Evolutionary conservation across 2,888 invertebrate species (phyloP).

Genomic region (Nezara viridula): DNA sequence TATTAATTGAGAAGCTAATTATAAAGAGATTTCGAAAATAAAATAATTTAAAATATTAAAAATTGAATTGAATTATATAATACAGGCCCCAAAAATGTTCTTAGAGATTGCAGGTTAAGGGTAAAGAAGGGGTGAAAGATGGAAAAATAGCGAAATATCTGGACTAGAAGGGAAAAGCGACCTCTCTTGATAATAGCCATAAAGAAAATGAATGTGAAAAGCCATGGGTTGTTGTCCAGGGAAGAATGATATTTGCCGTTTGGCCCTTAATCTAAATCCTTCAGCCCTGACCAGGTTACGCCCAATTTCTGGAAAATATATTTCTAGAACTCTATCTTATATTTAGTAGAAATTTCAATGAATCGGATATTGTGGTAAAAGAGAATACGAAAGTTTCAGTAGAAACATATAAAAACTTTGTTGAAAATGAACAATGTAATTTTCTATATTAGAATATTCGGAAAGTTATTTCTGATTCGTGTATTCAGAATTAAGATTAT

Average conservation of each 20-base stretch:
- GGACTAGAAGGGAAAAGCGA: background rate
- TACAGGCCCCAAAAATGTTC: too few species aligned
- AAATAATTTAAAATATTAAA: too few species aligned
- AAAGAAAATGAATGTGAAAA: constrained; percentile 38
- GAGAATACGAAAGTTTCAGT: too few species aligned
- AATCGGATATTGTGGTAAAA: too few species aligned
- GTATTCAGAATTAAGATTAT: too few species aligned
- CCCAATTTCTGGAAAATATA: background rate
- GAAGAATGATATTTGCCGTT: constrained; percentile 37
- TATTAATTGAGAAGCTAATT: too few species aligned
- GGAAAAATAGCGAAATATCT: background rate
- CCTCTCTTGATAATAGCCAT: constrained; percentile 30
- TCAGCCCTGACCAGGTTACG: background rate
- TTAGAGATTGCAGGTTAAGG: background rate
- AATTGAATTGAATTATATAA: too few species aligned
- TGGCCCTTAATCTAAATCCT: constrained; percentile 25
- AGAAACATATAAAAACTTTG: too few species aligned
- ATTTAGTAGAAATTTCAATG: background rate
- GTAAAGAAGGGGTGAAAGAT: background rate
- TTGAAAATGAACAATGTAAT: too few species aligned
- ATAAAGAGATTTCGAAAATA: too few species aligned
- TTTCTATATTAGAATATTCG: too few species aligned
- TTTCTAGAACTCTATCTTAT: background rate
- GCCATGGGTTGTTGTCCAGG: constrained; percentile 31
- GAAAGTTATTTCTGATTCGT: too few species aligned